Evolutionary conservation across 1,140 invertebrate species (phyloP).

Genomic region (Limonius californicus): DNA sequence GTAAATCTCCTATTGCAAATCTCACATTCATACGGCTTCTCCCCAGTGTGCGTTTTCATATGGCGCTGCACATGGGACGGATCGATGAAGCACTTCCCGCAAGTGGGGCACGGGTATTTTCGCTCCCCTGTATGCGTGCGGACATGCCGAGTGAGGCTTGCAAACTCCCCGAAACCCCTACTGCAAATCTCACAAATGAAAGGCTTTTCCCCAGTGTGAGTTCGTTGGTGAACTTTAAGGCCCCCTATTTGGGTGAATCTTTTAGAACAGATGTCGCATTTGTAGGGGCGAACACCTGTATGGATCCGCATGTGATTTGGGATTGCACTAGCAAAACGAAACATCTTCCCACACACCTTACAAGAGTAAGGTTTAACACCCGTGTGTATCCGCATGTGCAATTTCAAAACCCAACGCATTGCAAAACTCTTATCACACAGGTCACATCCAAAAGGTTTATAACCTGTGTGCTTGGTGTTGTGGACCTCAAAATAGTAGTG

Average conservation of each 20-base stretch:
- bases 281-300: slow-evolving; percentile 37
- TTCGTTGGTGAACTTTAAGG: slow-evolving; percentile 29
- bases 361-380: slow-evolving; percentile 34
- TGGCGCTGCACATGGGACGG: slow-evolving; percentile 32
- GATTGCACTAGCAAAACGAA: slow-evolving; percentile 41
- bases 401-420: slow-evolving; percentile 23
- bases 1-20: slow-evolving; percentile 32
- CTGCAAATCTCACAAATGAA: slow-evolving; percentile 30
- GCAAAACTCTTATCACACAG: slow-evolving; percentile 17
- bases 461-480: slow-evolving; percentile 43
- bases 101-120: slow-evolving; percentile 5
- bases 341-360: slow-evolving; percentile 63
- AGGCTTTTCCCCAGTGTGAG: slow-evolving; percentile 29
- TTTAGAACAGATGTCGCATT: slow-evolving; percentile 37
- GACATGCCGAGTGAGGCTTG: slow-evolving; percentile 47
- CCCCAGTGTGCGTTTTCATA: not conserved
- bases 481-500: slow-evolving; percentile 29
- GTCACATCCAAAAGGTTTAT: slow-evolving; percentile 26
- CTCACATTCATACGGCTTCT: not conserved
- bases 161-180: slow-evolving; percentile 41
- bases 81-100: slow-evolving; percentile 21
- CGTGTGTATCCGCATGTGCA: slow-evolving; percentile 43
- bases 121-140: slow-evolving; percentile 39
- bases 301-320: slow-evolving; percentile 24
- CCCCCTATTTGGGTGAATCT: slow-evolving; percentile 32